Conservation (phyloP, 2,888 invertebrate species). For the Podabrus alpinus region DNA sequence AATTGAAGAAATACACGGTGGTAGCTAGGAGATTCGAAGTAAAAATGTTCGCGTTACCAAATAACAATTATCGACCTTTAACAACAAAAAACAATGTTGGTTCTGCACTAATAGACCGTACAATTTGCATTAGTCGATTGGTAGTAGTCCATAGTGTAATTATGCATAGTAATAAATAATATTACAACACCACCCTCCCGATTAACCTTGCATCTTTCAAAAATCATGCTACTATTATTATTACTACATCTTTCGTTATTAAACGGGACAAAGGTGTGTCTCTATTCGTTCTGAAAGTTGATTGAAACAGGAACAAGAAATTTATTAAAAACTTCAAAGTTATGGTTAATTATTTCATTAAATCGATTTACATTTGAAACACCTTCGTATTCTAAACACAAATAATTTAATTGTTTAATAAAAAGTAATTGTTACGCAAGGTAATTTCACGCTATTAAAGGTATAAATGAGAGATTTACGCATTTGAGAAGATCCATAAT, state of each 20-base stretch:
- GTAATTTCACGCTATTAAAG: neutral
- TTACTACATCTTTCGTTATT: conserved; percentile 28
- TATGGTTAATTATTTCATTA: neutral
- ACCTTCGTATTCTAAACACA: neutral
- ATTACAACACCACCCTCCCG: conserved; percentile 24
- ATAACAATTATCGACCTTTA: conserved; percentile 3
- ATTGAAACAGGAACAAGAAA: conserved; percentile 26
- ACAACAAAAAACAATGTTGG: neutral
- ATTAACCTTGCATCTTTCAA: conserved; percentile 28
- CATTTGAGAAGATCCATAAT: neutral
- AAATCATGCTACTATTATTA: conserved; percentile 26
- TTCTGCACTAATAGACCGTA: conserved; percentile 3
- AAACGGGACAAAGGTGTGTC: conserved; percentile 29
- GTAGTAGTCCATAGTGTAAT: neutral
- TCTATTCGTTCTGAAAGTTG: conserved; percentile 22
- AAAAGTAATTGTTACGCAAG: neutral
- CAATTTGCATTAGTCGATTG: neutral
- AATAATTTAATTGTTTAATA: neutral
- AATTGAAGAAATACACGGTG: neutral
- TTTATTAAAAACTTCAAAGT: neutral
- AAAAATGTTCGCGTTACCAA: neutral
- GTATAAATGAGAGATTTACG: neutral
- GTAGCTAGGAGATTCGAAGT: neutral
- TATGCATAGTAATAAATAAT: conserved; percentile 2
- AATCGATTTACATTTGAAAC: neutral